Evolutionary conservation across 2,113 vertebrate genomes (phyloP).

Genomic region (Chionodraco myersi): DNA sequence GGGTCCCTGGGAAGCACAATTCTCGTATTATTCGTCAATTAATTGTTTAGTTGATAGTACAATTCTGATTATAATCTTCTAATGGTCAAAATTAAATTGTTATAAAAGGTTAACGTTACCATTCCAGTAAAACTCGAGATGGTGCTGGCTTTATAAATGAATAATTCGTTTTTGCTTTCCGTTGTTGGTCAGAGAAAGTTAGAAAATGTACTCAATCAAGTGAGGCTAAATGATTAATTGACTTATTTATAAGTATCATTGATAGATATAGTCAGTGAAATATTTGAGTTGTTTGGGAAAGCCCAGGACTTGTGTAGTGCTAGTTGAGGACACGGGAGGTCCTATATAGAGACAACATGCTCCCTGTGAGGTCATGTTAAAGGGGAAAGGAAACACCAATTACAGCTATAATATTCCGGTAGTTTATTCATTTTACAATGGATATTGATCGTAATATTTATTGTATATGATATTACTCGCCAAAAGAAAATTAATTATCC

Average conservation of each 20-base stretch:
- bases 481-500: too few species aligned
- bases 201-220: neutral
- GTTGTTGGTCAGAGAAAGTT: neutral
- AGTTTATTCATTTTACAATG: too few species aligned
- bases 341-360: neutral
- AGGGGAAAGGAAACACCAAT: too few species aligned
- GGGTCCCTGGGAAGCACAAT: neutral
- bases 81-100: neutral
- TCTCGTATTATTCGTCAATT: slow-evolving; percentile 2
- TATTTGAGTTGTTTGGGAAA: neutral
- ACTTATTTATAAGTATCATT: neutral
- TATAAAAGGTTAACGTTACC: neutral
- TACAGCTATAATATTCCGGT: too few species aligned
- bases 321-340: neutral
- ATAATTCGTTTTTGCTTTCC: neutral
- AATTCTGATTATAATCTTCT: neutral
- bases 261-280: neutral
- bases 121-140: neutral
- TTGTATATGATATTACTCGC: too few species aligned
- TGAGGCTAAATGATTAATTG: neutral
- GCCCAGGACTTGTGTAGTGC: neutral
- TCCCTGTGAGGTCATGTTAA: neutral
- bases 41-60: neutral
- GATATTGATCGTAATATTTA: too few species aligned
- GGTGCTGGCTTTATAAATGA: neutral